Evolutionary conservation across 64 coral and sea anemone species (phyloP).

Genomic region (Orbicella faveolata): DNA sequence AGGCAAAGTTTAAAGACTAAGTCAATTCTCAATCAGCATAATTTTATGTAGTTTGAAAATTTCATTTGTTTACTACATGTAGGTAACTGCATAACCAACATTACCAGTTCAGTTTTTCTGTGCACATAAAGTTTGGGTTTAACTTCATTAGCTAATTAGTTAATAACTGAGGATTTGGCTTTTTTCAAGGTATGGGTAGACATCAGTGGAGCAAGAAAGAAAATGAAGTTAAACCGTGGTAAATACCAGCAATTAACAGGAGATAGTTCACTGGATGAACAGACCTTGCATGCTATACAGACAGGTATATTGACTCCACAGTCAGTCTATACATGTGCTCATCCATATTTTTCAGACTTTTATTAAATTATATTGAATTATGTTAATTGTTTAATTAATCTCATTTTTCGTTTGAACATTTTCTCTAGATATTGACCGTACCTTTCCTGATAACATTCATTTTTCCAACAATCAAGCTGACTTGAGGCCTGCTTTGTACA

Average conservation of each 20-base stretch:
- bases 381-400: too few species aligned
- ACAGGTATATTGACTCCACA: conserved; percentile 48
- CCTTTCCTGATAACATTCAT: conserved; percentile 96
- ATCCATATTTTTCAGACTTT: too few species aligned
- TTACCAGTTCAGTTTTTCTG: too few species aligned
- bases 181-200: conserved; percentile 90
- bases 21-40: too few species aligned
- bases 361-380: too few species aligned
- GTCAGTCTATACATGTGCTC: background rate
- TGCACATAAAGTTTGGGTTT: background rate
- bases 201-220: conserved; percentile 83
- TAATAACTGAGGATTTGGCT: background rate
- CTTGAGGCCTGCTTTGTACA: conserved; percentile 57
- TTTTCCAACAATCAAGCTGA: conserved; percentile 68
- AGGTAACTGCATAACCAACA: too few species aligned
- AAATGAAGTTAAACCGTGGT: conserved; percentile 63
- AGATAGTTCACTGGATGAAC: conserved; percentile 53
- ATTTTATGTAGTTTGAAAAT: too few species aligned
- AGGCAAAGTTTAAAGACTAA: too few species aligned
- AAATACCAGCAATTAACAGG: conserved; percentile 59
- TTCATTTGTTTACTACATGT: too few species aligned
- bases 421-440: conserved; percentile 84
- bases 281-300: conserved; percentile 67
- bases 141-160: background rate
- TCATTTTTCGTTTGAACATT: background rate